phyloP scores from a whole-genome alignment of 2,113 vertebrate species.

The Stercorarius parasiticus region DNA sequence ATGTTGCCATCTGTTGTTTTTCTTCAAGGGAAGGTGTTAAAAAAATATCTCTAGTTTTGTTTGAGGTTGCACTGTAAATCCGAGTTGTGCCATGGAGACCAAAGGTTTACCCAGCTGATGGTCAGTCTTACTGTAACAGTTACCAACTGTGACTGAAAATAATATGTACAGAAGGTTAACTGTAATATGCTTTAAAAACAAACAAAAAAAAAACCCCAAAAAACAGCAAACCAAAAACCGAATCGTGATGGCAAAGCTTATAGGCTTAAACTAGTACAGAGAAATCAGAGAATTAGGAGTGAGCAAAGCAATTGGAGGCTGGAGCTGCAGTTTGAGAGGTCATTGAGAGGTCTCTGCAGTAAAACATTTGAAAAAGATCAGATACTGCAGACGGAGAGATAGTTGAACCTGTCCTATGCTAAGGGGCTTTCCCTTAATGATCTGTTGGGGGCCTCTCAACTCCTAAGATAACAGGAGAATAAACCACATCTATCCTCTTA shows the following conservation, averaged over 20 bases:
- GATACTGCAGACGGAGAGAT: not conserved
- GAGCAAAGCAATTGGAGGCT: not conserved
- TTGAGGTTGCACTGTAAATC: not conserved
- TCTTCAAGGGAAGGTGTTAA: not conserved
- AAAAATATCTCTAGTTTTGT: not conserved
- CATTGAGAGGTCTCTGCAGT: conserved; percentile 37
- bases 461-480: conserved; percentile 15
- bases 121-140: not conserved
- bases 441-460: not conserved
- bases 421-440: conserved; percentile 39
- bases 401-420: not conserved
- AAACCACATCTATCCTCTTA: conserved; percentile 15
- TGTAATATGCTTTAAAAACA: not conserved
- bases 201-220: not conserved
- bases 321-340: conserved; percentile 23
- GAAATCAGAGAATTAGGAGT: not conserved
- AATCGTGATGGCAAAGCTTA: not conserved
- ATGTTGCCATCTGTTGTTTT: not conserved
- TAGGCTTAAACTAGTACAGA: not conserved
- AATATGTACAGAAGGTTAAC: not conserved
- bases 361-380: conserved; percentile 57
- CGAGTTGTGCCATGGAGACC: not conserved
- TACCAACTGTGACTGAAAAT: not conserved
- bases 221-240: not conserved
- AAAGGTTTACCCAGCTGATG: not conserved